Evolutionary conservation across 2,113 vertebrate genomes (phyloP), one percentile per base, ranked within the genome.

Genomic region (Percopsis transmontana): DNA sequence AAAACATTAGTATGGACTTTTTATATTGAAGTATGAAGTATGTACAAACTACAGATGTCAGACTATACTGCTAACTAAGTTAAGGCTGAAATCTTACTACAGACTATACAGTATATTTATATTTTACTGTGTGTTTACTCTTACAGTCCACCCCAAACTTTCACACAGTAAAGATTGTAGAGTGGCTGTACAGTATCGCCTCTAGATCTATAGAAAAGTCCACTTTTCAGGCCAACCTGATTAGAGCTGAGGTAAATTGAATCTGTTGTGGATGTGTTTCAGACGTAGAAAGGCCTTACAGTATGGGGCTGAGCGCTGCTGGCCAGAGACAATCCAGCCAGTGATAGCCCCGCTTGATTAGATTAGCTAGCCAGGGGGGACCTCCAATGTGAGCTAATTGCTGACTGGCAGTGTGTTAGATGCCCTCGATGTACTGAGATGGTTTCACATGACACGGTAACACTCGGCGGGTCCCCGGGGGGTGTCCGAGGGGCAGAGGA

Each of bases 361-460:
- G 61, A 87, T 90, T 91, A 86, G 70, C 68, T 61, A 71, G 72
- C 84, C 83, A 58, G 70, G 58, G 63, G 76, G 73, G 77, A 76
- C 67, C 61, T 76, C 72, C 27, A 73, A 74, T 84, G 83, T 81
- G 85, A 81, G 85, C 66, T 88, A 88, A 89, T 90, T 89, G 77
- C 83, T 84, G 82, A 79, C 71, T 60, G 77, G 82, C 79, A 80
- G 77, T 67, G 73, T 54, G 68, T 80, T 85, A 41, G 79, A 83
- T 77, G 72, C 82, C 85, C 73, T 79, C 18, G 11, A 71, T 66
- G 67, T 70, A 77, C 73, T 87, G 75, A 58, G 66, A 84, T 72
- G 84, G 83, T 85, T 74, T 89, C 87, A 78, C 75, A 77, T 90
- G 84, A 88, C 88, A 80, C 40, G 42, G 85, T 80, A 85, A 78